phyloP scores from a whole-genome alignment of 1,140 invertebrate species.

The Drosophila elegans region DNA sequence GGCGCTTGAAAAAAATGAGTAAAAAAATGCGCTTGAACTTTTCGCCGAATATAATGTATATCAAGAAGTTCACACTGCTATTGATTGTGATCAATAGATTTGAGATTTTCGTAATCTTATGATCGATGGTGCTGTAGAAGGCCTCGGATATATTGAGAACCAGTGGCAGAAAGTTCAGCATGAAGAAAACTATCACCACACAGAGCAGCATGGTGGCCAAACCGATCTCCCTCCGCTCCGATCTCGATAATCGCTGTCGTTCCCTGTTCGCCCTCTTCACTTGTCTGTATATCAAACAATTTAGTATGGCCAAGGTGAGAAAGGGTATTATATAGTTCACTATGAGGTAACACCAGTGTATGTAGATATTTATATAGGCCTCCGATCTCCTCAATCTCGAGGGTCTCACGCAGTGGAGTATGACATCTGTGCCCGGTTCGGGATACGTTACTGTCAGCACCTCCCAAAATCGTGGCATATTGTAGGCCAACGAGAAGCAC shows the following conservation, averaged over 20 bases:
- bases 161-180: slow-evolving; percentile 96
- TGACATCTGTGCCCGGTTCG: slow-evolving; percentile 36
- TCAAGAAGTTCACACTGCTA: slow-evolving; percentile 98
- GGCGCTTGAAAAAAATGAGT: slow-evolving; percentile 91
- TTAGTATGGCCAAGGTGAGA: slow-evolving; percentile 92
- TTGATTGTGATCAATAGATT: slow-evolving; percentile 98
- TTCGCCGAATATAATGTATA: slow-evolving; percentile 98
- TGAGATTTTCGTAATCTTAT: slow-evolving; percentile 93
- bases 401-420: slow-evolving; percentile 90
- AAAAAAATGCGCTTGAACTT: slow-evolving; percentile 97
- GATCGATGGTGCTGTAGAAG: slow-evolving; percentile 88
- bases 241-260: slow-evolving; percentile 91
- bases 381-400: slow-evolving; percentile 89
- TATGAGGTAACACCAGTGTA: slow-evolving; percentile 96
- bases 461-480: slow-evolving; percentile 92
- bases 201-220: slow-evolving; percentile 96
- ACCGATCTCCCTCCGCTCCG: slow-evolving; percentile 94
- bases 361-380: slow-evolving; percentile 94
- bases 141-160: slow-evolving; percentile 95
- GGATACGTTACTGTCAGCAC: slow-evolving; percentile 78
- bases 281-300: slow-evolving; percentile 94
- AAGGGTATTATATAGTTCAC: slow-evolving; percentile 97
- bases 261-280: slow-evolving; percentile 93
- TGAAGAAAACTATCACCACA: slow-evolving; percentile 96
- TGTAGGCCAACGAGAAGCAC: slow-evolving; percentile 94